Base-by-base conservation (phyloP, 2,888 invertebrate genomes). In the Epinotia bilunana region DNA sequence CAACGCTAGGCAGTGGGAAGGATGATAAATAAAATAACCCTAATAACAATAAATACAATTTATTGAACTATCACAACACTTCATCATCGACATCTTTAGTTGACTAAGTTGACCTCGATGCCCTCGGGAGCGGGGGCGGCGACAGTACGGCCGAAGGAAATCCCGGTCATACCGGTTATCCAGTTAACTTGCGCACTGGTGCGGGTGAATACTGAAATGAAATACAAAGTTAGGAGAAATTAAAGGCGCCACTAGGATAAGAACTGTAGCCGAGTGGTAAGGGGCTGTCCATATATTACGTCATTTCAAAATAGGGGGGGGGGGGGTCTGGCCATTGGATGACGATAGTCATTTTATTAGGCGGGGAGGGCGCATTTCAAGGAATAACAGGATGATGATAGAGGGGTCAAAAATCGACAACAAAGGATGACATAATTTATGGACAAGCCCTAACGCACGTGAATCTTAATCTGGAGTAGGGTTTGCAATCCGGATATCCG, bases 141-240 rank as follows among this genome's bases (percentile, higher is more conserved):
- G 13, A 33, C 39, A 28, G 58, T n/a, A 20, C 64, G 43, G 61
- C 33, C 12, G 57, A 68, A 33, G 3, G 60, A 1, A 18, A 81
- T 1, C 12, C 81, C 84, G 20, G 84, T 83, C 57, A 73, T 71
- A 0, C 39, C 5, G 43, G 79, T 28, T 53, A 91, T 84, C 90
- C 90, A 91, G 1, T 69, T 72, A n/a, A 81, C 1, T 82, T 78
- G 82, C 0, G 13, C 55, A 3, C 77, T 80, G 11, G 78, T 18
- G 23, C 76, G 70, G 64, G 79, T 0, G 82, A 85, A 85, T 1
- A 68, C 89, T 87, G 84, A 12, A 69, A 39, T 9, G 77, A 5
- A 58, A 73, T 16, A 33, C 58, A 60, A 49, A 55, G 13, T 46
- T 23, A 64, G 76, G 80, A 61, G 33, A 76, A 60, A 13, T 60